phyloP scores from a whole-genome alignment of 2,797 vertebrate genomes.

The Tokudaia muenninki region DNA sequence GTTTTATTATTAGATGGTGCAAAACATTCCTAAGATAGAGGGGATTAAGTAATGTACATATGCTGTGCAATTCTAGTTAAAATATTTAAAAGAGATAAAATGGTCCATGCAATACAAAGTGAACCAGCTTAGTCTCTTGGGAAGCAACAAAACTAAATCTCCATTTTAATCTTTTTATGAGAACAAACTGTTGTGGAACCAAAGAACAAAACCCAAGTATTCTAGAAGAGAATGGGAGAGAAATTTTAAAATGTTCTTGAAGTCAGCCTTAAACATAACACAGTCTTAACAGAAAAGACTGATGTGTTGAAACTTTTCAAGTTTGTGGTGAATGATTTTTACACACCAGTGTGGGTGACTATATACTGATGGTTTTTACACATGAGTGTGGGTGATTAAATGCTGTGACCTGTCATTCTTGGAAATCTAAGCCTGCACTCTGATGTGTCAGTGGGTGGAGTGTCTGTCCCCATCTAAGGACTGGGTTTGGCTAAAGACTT shows the following conservation, averaged over 20 bases:
- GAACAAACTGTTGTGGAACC: slow-evolving; percentile 1
- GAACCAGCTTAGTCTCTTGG: not conserved
- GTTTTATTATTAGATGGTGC: not conserved
- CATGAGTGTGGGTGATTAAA: not conserved
- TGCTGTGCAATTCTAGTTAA: slow-evolving; percentile 1
- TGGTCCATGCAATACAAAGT: not conserved
- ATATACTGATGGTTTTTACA: not conserved
- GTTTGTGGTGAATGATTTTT: not conserved
- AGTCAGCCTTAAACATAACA: not conserved
- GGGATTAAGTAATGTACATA: not conserved
- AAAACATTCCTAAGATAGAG: not conserved
- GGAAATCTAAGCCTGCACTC: not conserved
- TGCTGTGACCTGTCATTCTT: not conserved
- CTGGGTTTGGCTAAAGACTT: not conserved
- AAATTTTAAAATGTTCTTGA: not conserved
- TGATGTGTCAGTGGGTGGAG: not conserved
- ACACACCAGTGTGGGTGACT: no score
- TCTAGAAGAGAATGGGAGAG: not conserved
- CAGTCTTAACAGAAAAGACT: not conserved
- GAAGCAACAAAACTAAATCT: slow-evolving; percentile 13
- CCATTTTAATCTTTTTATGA: not conserved
- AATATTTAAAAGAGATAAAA: slow-evolving; percentile 3
- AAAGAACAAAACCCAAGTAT: not conserved
- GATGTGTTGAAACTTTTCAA: not conserved
- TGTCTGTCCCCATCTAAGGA: accelerated